These are phyloP conservation scores for Patella ulyssiponensis DNA, from an alignment of 2,888 invertebrate species.

Conservation along the genomic window DNA sequence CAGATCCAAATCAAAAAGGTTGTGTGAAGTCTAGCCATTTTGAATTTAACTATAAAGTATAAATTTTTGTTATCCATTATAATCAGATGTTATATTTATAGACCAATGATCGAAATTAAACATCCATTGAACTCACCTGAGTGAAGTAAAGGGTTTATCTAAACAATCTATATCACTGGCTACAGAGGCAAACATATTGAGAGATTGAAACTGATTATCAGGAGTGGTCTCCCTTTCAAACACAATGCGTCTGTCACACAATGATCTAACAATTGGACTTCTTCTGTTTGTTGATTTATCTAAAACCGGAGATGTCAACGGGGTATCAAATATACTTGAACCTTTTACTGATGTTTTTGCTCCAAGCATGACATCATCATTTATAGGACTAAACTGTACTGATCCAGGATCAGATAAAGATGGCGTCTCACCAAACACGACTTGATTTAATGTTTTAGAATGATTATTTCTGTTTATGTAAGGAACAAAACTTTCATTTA, in stretches of 20 bases:
- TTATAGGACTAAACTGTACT: too few relatives aligned
- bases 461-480: not conserved
- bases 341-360: not conserved
- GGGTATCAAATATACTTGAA: not conserved
- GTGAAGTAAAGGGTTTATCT: too few relatives aligned
- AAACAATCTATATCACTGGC: too few relatives aligned
- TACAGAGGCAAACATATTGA: not conserved
- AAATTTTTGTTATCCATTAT: too few relatives aligned
- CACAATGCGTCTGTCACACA: not conserved
- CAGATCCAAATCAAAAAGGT: too few relatives aligned
- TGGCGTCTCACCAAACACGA: not conserved
- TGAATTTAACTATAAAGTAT: too few relatives aligned
- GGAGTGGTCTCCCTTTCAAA: not conserved
- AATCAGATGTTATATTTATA: too few relatives aligned
- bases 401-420: not conserved
- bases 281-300: not conserved
- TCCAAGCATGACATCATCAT: not conserved
- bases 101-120: too few relatives aligned
- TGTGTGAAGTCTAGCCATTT: too few relatives aligned
- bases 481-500: not conserved
- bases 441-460: conserved; percentile 6
- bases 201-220: not conserved
- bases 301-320: not conserved
- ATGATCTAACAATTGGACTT: not conserved
- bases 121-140: too few relatives aligned